phyloP scores from a whole-genome alignment of 2,113 vertebrate species.

The Himantopus leucocephalus region DNA sequence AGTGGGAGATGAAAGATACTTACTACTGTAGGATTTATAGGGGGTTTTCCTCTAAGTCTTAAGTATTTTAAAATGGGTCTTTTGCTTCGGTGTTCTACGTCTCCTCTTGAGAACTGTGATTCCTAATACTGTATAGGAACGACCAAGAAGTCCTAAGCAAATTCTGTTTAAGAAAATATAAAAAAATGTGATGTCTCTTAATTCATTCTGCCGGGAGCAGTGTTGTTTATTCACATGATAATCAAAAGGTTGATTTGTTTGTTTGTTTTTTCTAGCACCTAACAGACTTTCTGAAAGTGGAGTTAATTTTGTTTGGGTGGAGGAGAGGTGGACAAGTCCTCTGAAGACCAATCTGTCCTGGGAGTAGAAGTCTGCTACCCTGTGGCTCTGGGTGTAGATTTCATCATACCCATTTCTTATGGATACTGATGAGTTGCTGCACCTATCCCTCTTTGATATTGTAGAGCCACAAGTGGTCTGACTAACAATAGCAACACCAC shows the following conservation, averaged over 20 bases:
- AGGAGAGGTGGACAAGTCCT: neutral
- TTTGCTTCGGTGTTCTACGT: neutral
- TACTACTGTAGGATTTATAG: neutral
- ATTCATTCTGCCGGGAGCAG: neutral
- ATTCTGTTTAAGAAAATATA: neutral
- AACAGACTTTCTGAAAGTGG: neutral
- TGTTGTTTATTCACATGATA: neutral
- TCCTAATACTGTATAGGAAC: neutral
- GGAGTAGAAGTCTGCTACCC: neutral
- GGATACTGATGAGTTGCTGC: neutral
- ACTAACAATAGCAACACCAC: neutral
- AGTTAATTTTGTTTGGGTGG: neutral
- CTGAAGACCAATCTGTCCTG: neutral
- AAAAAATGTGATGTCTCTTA: neutral
- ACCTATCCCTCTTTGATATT: neutral
- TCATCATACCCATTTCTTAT: neutral
- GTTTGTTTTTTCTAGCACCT: too few species aligned
- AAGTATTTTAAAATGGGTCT: neutral
- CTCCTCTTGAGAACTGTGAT: neutral
- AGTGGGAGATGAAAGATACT: neutral
- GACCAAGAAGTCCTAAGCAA: neutral
- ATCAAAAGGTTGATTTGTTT: neutral
- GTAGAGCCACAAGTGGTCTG: neutral
- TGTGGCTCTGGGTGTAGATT: neutral
- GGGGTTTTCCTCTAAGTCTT: fast-evolving